These are phyloP conservation scores for Caracal caracal DNA, from an alignment of 2,113 vertebrate genomes.

Conservation along the genomic window DNA sequence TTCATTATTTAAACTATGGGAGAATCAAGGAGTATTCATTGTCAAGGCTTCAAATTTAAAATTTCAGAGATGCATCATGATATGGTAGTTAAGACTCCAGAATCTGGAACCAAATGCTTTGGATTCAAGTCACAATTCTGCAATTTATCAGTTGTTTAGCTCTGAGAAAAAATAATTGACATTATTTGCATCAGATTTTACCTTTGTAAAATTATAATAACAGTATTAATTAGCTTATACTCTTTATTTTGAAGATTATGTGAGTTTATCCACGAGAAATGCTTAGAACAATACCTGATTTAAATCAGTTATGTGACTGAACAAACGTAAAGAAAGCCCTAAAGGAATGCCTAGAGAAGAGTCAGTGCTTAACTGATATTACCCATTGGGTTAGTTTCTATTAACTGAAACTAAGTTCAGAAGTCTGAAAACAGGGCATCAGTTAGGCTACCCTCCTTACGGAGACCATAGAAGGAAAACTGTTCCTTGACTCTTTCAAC, in stretches of 20 bases:
- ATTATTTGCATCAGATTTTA: neutral
- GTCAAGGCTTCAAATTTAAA: neutral
- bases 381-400: neutral
- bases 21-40: neutral
- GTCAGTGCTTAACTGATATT: neutral
- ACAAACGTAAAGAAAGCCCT: neutral
- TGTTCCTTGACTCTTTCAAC: neutral
- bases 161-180: neutral
- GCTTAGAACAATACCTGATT: neutral
- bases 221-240: neutral
- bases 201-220: neutral
- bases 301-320: neutral
- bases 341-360: neutral
- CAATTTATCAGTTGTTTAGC: neutral
- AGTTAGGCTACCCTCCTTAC: rapidly evolving
- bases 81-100: neutral
- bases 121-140: neutral
- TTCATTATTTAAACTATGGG: neutral
- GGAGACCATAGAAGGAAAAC: neutral
- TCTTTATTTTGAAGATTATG: neutral
- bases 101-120: neutral
- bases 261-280: neutral
- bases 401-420: neutral
- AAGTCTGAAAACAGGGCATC: neutral
- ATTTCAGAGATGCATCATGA: neutral